Evolutionary conservation across 2,888 invertebrate species (phyloP), one percentile per base, ranked within the genome.

Genomic region (Stomorhina lunata): DNA sequence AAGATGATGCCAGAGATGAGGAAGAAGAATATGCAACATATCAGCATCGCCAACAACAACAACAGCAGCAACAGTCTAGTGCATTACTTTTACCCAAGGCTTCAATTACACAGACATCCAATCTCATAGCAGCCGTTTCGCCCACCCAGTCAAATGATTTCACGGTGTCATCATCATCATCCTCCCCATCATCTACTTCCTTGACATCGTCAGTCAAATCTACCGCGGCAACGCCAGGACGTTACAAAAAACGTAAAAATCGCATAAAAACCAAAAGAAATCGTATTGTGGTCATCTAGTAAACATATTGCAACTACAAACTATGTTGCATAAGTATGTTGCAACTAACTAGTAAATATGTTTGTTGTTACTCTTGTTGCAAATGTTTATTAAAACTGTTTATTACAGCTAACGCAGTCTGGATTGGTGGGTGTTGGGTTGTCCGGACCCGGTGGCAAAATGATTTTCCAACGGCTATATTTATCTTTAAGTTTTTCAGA

Each of bases 201-300:
- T 55, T n/a, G n/a, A n/a, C 75, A 3, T 76, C 50, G 12, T 53
- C 72, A 37, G 29, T 27, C 37, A 75, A 80, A 22, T 48, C 79
- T 2, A 53, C 72, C 3, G 20, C 9, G 10, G 72, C 66, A 43
- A 22, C 80, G 32, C 61, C 61, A 55, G 4, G 71, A 69, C 81
- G 84, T 40, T 76, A 87, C 29, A 88, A 88, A 85, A 88, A 88
- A 80, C 88, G 87, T 63, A 89, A 89, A 82, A 89, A 88, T 86
- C 88, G 87, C 73, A 86, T 86, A 22, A 86, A 87, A 76, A 53
- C 86, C 1, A 89, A 89, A 83, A 85, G 86, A 80, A 88, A 86
- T 87, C 89, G 88, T 29, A 71, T 81, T 80, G 78, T 83, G 72
- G 73, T 83, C 17, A 53, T 66, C 43, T 82, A 75, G 53, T 45